Conservation (phyloP, 2,888 invertebrate genomes). For the Drosophila emarginata region DNA sequence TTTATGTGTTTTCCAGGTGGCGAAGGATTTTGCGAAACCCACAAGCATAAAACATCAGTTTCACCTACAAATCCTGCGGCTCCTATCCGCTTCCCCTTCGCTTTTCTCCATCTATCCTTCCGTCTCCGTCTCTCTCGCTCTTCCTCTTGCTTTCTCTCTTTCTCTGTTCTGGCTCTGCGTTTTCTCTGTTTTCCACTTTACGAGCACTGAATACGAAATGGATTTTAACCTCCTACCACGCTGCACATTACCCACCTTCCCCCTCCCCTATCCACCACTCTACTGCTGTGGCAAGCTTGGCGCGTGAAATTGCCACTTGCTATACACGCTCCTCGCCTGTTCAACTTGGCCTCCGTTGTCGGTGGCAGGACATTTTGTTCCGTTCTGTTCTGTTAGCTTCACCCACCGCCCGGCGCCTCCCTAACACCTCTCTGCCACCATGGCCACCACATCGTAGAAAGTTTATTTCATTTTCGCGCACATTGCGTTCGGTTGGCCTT, state of each 20-base stretch:
- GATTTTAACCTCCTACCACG: slow-evolving; percentile 51
- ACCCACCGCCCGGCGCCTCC: slow-evolving; percentile 21
- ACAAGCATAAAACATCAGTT: slow-evolving; percentile 74
- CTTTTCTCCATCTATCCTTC: background rate
- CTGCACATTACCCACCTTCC: background rate
- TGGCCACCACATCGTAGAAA: slow-evolving; percentile 36
- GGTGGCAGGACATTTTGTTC: slow-evolving; percentile 38
- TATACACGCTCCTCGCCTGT: slow-evolving; percentile 76
- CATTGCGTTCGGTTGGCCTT: slow-evolving; percentile 51
- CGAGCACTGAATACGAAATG: slow-evolving; percentile 77
- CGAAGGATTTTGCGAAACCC: slow-evolving; percentile 75
- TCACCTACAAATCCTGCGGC: slow-evolving; percentile 32
- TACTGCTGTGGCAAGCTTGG: slow-evolving; percentile 37
- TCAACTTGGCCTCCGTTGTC: slow-evolving; percentile 76
- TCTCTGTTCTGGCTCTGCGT: slow-evolving; percentile 10
- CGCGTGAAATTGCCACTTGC: slow-evolving; percentile 78
- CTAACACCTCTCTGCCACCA: too few relatives aligned
- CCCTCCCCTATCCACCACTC: background rate
- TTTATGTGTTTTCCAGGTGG: slow-evolving; percentile 66
- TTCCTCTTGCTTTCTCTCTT: too few relatives aligned
- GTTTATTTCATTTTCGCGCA: slow-evolving; percentile 79
- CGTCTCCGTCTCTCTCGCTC: background rate
- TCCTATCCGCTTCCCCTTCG: background rate
- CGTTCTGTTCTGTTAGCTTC: slow-evolving; percentile 19
- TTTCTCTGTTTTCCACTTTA: slow-evolving; percentile 60